Evolutionary conservation across 2,888 invertebrate genomes (phyloP).

Genomic region (Cataglyphis cursor): DNA sequence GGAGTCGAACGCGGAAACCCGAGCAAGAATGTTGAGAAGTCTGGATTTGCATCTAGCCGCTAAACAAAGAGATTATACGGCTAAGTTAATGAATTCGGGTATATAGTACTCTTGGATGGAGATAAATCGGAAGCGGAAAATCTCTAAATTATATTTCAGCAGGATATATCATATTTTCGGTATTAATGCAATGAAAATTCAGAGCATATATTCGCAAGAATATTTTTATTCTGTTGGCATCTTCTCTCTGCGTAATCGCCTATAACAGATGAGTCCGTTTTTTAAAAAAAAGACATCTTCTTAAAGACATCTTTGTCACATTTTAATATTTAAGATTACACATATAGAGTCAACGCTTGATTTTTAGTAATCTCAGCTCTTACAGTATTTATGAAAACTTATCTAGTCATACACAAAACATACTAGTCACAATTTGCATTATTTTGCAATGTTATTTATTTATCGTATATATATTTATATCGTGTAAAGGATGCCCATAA

Average conservation of each 20-base stretch:
- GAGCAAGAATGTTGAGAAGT: conserved; percentile 81
- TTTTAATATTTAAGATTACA: background rate
- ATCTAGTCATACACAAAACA: conserved; percentile 40
- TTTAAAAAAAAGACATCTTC: background rate
- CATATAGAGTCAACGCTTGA: background rate
- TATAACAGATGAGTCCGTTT: background rate
- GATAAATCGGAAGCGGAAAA: background rate
- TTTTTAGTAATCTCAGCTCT: conserved; percentile 12
- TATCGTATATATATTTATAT: conserved; percentile 13
- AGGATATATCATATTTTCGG: background rate
- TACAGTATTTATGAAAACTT: conserved; percentile 15
- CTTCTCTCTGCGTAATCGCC: background rate
- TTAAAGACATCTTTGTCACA: background rate
- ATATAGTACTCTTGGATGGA: conserved; percentile 25
- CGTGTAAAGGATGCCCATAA: background rate
- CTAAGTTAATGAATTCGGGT: conserved; percentile 80
- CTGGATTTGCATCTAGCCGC: conserved; percentile 83
- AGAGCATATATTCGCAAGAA: background rate
- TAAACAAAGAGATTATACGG: conserved; percentile 84
- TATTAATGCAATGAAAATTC: conserved; percentile 12
- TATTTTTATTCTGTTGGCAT: background rate
- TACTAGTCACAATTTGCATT: conserved; percentile 36
- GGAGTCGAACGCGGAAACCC: conserved; percentile 72
- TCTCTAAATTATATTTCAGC: conserved; percentile 9
- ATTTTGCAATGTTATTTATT: conserved; percentile 15